Percentiles rank a stretch among this genome's conserved stretches.
phyloP scores from a whole-genome alignment of 92 coral and sea anemone species.

The Phenganax marumi region DNA sequence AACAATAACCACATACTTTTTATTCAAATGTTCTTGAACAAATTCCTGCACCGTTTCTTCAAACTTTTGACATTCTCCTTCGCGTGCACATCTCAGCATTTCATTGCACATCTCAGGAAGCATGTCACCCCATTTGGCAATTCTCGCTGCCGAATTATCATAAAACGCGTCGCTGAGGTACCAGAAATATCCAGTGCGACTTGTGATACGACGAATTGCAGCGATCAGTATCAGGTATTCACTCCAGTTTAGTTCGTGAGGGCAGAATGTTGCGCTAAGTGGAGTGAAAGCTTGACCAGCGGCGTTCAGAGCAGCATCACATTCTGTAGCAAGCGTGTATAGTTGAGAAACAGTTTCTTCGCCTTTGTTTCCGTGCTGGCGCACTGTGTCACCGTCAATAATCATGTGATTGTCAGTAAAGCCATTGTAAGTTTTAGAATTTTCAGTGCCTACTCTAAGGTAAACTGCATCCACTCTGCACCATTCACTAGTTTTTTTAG shows the following conservation, averaged over 20 bases:
- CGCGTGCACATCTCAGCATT: slow-evolving; percentile 49
- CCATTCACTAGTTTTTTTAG: slow-evolving; percentile 32
- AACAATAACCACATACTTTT: slow-evolving; percentile 39
- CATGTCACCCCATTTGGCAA: slow-evolving; percentile 48
- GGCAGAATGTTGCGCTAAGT: slow-evolving; percentile 49
- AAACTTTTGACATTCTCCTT: slow-evolving; percentile 40
- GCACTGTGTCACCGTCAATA: slow-evolving; percentile 43
- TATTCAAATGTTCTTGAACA: slow-evolving; percentile 48
- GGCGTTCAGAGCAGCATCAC: slow-evolving; percentile 51
- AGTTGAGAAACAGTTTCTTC: background rate
- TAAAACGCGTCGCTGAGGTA: slow-evolving; percentile 30
- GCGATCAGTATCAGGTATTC: slow-evolving; percentile 50
- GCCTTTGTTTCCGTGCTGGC: slow-evolving; percentile 31
- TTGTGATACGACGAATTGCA: slow-evolving; percentile 51
- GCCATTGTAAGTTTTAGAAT: slow-evolving; percentile 44
- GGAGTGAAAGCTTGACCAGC: slow-evolving; percentile 58
- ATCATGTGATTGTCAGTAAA: slow-evolving; percentile 51
- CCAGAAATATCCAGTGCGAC: slow-evolving; percentile 56
- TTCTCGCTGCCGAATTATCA: slow-evolving; percentile 41
- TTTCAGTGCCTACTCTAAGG: slow-evolving; percentile 3
- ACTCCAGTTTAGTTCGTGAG: slow-evolving; percentile 50
- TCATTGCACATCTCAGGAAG: slow-evolving; percentile 46
- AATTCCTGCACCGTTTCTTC: slow-evolving; percentile 41
- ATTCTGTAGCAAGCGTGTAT: slow-evolving; percentile 48
- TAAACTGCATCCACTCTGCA: slow-evolving; percentile 52